Conservation (phyloP, 1,140 invertebrate species). For the Rhyacophila brunnea region DNA sequence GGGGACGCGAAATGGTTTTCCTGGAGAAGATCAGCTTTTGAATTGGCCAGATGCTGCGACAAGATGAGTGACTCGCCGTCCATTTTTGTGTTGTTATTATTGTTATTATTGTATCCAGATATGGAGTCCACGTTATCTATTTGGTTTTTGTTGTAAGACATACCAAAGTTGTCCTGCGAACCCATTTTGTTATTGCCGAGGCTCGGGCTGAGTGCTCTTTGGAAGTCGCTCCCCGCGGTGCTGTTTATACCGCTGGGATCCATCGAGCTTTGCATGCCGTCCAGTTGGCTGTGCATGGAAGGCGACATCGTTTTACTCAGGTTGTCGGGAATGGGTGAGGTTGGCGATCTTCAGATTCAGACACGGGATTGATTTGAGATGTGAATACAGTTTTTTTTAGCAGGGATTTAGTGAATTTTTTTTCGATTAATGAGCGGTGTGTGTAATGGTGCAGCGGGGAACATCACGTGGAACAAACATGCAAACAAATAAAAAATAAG, state of each 20-base stretch:
- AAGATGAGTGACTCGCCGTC: slow-evolving; percentile 50
- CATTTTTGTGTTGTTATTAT: slow-evolving; percentile 52
- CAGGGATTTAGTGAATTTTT: neutral
- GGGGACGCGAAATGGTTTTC: slow-evolving; percentile 44
- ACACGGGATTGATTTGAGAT: neutral
- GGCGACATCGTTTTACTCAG: slow-evolving; percentile 50
- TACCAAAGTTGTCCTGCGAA: slow-evolving; percentile 29
- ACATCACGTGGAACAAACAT: slow-evolving; percentile 30
- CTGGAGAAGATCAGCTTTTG: slow-evolving; percentile 45
- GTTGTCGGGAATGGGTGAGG: slow-evolving; percentile 40
- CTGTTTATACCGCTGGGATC: slow-evolving; percentile 42
- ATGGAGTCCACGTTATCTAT: slow-evolving; percentile 39
- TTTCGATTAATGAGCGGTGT: slow-evolving; percentile 6
- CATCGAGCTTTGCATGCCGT: slow-evolving; percentile 25
- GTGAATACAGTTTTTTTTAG: neutral
- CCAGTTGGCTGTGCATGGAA: slow-evolving; percentile 18
- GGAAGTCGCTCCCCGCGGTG: slow-evolving; percentile 42
- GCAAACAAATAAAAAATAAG: slow-evolving; percentile 30
- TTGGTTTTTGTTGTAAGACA: slow-evolving; percentile 43
- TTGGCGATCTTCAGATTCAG: slow-evolving; percentile 42
- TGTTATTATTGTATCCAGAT: slow-evolving; percentile 42
- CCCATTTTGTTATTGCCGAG: slow-evolving; percentile 35
- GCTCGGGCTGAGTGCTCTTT: slow-evolving; percentile 44
- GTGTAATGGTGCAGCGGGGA: slow-evolving; percentile 18
- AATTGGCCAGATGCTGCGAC: slow-evolving; percentile 46